Evolutionary conservation across 2,797 vertebrate species (phyloP), one percentile per base, ranked within the genome.

Genomic region (Taenioides sp.): DNA sequence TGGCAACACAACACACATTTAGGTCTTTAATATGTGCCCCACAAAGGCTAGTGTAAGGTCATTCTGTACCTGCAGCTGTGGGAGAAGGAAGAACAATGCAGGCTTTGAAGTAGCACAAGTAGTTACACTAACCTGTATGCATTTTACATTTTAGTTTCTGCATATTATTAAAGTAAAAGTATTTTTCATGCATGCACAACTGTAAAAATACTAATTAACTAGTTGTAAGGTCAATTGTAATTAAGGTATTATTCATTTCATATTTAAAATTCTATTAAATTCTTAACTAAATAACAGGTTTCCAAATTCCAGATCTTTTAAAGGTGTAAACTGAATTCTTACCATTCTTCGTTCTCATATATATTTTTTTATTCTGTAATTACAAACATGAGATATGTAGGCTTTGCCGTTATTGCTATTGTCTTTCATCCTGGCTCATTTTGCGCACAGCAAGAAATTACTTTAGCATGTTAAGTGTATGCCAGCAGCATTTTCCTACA

Each of bases 1-100:
- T 89, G 88, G 88, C 87, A 88, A 82, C 86, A 83, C 85, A 82
- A 86, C 87, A 86, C 86, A 88, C 81, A 81, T 73, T 75, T 82
- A 71, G 66, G 64, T 72, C 73, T 84, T 84, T 79, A 76, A 82
- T 78, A 72, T 78, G 75, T 74, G 50, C 72, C 64, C 50, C 69
- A 65, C 59, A 52, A 60, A 67, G n/a, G 22, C 74, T 61, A 65
- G 61, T 73, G 72, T 62, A 81, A 83, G 82, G 77, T 80, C 75
- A 64, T 10, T 71, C 63, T 66, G 55, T 78, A 84, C 78, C 63
- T 71, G 71, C 58, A 55, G 52, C 60, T 50, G 66, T 57, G 50
- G 20, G 49, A 54, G 9, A n/a, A 67, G 28, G 52, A 9, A 37
- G 31, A 57, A 69, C 67, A 69, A 58, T 69, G 37, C 34, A 27